These are phyloP conservation scores for Drosophila pseudoananassae DNA, from an alignment of 1,140 invertebrate species.

Conservation along the genomic window DNA sequence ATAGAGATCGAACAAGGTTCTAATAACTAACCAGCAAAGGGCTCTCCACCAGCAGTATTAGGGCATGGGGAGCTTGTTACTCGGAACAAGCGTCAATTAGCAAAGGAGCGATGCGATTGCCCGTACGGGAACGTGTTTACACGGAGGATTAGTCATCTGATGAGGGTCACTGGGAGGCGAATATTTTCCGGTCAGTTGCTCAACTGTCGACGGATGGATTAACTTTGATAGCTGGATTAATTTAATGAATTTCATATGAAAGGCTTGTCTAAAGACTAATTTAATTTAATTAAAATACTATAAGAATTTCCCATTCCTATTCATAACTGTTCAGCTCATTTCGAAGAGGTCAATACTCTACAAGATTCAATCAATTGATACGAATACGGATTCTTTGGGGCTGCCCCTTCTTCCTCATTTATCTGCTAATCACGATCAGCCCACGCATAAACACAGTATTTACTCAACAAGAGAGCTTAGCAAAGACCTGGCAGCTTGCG, in stretches of 20 bases:
- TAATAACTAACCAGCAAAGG: slow-evolving; percentile 53
- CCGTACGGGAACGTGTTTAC: slow-evolving; percentile 59
- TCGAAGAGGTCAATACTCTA: slow-evolving; percentile 25
- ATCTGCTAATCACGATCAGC: slow-evolving; percentile 60
- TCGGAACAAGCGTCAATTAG: slow-evolving; percentile 74
- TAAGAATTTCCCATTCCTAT: not conserved
- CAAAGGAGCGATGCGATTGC: slow-evolving; percentile 40
- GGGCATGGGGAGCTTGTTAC: slow-evolving; percentile 24
- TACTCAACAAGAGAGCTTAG: slow-evolving; percentile 51
- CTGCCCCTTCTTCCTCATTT: slow-evolving; percentile 25
- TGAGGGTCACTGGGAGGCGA: slow-evolving; percentile 26
- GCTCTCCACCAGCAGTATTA: slow-evolving; percentile 4
- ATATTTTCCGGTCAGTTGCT: slow-evolving; percentile 38
- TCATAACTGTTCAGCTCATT: slow-evolving; percentile 6
- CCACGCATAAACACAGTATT: slow-evolving; percentile 45
- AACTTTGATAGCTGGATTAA: slow-evolving; percentile 40
- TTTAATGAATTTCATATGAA: slow-evolving; percentile 13
- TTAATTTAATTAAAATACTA: too few relatives aligned
- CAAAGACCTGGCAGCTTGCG: slow-evolving; percentile 40
- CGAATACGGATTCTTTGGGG: slow-evolving; percentile 18
- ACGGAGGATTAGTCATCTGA: slow-evolving; percentile 61
- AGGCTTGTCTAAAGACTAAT: not conserved
- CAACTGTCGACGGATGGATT: slow-evolving; percentile 52
- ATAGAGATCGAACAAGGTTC: slow-evolving; percentile 69
- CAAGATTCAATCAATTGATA: slow-evolving; percentile 48